Percentiles rank a stretch among this genome's conserved stretches.
phyloP scores from a whole-genome alignment of 37 sponge, comb jelly and placozoan genomes.

The Amphimedon queenslandica region DNA sequence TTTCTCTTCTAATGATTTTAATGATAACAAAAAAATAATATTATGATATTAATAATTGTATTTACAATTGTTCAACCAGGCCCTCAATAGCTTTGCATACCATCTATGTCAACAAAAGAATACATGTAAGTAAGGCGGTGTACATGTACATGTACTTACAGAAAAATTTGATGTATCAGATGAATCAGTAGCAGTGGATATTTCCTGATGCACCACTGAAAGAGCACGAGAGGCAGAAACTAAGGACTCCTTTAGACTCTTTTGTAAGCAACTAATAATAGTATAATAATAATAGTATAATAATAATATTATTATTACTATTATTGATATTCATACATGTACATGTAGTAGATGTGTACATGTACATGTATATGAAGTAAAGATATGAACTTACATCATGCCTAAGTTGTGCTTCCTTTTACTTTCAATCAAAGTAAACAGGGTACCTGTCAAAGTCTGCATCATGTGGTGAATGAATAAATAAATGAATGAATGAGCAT shows the following conservation, averaged over 20 bases:
- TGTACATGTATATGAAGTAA: no score
- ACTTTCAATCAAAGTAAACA: conserved; percentile 80
- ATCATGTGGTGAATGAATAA: neutral
- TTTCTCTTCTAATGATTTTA: no score
- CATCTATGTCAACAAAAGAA: no score
- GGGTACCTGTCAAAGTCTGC: conserved; percentile 35
- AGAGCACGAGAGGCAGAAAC: conserved; percentile 54
- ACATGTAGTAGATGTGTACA: no score
- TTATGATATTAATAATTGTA: no score
- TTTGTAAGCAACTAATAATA: conserved; percentile 48
- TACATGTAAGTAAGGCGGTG: neutral
- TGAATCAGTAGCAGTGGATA: conserved; percentile 68
- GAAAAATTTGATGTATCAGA: conserved; percentile 82
- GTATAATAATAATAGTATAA: conserved; percentile 7
- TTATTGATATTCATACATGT: neutral
- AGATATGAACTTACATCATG: conserved; percentile 75
- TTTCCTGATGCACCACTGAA: conserved; percentile 88
- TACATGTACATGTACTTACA: conserved; percentile 21
- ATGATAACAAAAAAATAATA: no score
- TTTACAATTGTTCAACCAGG: no score
- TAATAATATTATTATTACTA: neutral
- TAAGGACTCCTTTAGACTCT: conserved; percentile 50
- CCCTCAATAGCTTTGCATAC: no score
- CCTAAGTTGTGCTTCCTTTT: conserved; percentile 65
- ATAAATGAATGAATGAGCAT: neutral